A percentile compares a stretch with the other conserved stretches of the same genome.
Conservation (phyloP, 2,888 invertebrate species). For the Sepioteuthis lessoniana region DNA sequence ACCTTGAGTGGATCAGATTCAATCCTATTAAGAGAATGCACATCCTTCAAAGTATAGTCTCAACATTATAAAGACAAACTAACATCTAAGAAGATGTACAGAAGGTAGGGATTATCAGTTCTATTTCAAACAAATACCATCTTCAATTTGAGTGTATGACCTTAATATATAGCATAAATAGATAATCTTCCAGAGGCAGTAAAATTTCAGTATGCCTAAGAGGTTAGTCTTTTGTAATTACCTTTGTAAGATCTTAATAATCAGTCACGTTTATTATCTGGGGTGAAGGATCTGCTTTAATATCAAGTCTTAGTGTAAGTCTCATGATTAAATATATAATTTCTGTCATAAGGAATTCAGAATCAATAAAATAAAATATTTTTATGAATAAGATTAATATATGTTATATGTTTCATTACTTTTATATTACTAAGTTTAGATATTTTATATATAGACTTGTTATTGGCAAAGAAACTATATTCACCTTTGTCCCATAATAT, state of each 20-base stretch:
- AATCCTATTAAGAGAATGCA: conserved; percentile 17
- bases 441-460: too few species aligned
- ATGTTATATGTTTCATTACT: too few species aligned
- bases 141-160: conserved; percentile 2
- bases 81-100: not conserved
- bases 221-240: conserved; percentile 2
- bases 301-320: not conserved
- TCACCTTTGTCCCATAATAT: too few species aligned
- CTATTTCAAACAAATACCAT: conserved; percentile 33
- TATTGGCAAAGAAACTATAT: too few species aligned
- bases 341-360: not conserved
- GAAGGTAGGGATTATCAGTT: conserved; percentile 16
- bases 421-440: too few species aligned
- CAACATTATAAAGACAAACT: not conserved
- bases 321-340: not conserved
- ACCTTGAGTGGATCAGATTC: not conserved
- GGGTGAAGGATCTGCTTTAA: not conserved
- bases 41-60: not conserved
- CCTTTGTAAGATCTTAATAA: not conserved
- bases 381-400: not conserved
- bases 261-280: not conserved
- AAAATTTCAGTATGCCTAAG: not conserved
- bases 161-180: conserved; percentile 33
- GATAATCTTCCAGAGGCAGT: not conserved
- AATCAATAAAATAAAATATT: not conserved